Evolutionary conservation across 2,797 vertebrate species (phyloP).

Genomic region (Prionace glauca): DNA sequence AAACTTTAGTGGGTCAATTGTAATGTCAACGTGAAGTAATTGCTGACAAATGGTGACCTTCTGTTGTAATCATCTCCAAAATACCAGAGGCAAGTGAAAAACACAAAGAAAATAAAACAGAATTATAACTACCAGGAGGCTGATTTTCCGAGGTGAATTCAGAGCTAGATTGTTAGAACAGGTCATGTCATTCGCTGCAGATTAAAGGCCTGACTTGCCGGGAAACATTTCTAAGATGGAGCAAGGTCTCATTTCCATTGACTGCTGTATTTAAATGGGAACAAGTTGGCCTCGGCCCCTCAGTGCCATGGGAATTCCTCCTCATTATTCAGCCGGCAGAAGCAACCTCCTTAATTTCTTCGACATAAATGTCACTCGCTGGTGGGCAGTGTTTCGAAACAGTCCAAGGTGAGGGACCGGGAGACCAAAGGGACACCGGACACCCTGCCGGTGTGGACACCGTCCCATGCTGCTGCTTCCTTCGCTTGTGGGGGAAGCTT

Average conservation of each 20-base stretch:
- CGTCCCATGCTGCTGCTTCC: slow-evolving; percentile 53
- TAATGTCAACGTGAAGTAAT: not conserved
- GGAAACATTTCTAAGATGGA: not conserved
- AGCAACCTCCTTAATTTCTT: slow-evolving; percentile 48
- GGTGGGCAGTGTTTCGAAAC: slow-evolving; percentile 38
- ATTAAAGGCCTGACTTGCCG: not conserved
- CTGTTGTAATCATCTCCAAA: not conserved
- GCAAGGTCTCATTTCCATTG: not conserved
- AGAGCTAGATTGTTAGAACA: not conserved
- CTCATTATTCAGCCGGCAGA: slow-evolving; percentile 36
- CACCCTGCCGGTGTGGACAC: slow-evolving; percentile 51
- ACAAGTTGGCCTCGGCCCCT: not conserved
- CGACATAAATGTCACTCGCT: slow-evolving; percentile 55
- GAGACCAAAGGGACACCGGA: slow-evolving; percentile 36
- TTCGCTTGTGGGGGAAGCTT: slow-evolving; percentile 43
- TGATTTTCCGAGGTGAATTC: not conserved
- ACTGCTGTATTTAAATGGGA: slow-evolving; percentile 10
- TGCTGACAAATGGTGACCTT: not conserved
- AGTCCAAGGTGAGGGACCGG: not conserved
- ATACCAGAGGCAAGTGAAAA: slow-evolving; percentile 12
- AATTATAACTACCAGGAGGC: not conserved
- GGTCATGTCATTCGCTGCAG: not conserved
- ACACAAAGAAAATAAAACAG: not conserved
- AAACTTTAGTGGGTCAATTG: not conserved
- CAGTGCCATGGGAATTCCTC: not conserved